Conservation (phyloP, 2,113 vertebrate species). For the Notothenia coriiceps region DNA sequence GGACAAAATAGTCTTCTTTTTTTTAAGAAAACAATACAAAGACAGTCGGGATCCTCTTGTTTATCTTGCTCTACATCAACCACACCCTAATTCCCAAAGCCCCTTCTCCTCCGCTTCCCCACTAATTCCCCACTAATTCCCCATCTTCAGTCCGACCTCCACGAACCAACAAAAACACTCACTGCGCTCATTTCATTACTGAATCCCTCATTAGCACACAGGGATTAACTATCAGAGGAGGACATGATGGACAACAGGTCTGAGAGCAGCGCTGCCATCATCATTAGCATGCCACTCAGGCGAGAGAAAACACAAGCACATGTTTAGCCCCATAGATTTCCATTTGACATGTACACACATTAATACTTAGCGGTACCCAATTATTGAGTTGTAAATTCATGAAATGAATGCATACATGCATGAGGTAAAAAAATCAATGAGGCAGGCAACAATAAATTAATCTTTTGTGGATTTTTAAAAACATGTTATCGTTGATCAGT, state of each 20-base stretch:
- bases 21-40: conserved; percentile 2
- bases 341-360: conserved; percentile 46
- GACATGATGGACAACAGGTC: conserved; percentile 50
- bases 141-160: conserved; percentile 24
- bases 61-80: conserved; percentile 28
- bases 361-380: conserved; percentile 28
- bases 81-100: not conserved
- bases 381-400: conserved; percentile 26
- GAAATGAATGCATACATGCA: not conserved
- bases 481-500: conserved; percentile 52
- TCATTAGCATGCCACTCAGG: conserved; percentile 62
- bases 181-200: conserved; percentile 49
- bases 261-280: conserved; percentile 18
- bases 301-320: conserved; percentile 18
- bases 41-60: not conserved
- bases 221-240: conserved; percentile 52
- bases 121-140: conserved; percentile 21
- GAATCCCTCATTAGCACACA: conserved; percentile 55
- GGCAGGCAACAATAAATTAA: conserved; percentile 45
- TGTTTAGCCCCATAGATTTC: conserved; percentile 25
- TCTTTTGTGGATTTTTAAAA: conserved; percentile 53
- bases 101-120: conserved; percentile 7
- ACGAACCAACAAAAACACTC: not conserved
- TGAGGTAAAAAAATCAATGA: conserved; percentile 45
- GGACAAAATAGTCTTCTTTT: too few species aligned